Percentiles rank a stretch among this genome's conserved stretches.
Conservation (phyloP, 2,113 vertebrate species). For the Oryzias woworae region DNA sequence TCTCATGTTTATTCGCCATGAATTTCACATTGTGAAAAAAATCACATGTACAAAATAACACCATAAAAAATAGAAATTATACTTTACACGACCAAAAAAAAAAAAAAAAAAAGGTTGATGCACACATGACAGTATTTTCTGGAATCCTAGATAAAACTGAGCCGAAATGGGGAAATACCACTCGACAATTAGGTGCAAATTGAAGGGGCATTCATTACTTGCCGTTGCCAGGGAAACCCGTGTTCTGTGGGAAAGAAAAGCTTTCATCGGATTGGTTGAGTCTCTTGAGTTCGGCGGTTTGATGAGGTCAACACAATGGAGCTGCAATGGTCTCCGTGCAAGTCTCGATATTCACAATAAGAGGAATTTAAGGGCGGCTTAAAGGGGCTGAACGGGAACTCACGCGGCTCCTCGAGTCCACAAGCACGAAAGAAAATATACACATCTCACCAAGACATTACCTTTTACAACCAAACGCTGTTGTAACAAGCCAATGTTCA, state of each 20-base stretch:
- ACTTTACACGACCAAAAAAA: constrained; percentile 79
- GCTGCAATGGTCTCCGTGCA: constrained; percentile 50
- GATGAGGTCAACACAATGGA: constrained; percentile 75
- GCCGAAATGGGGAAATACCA: constrained; percentile 73
- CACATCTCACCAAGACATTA: constrained; percentile 42
- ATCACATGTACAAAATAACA: constrained; percentile 90
- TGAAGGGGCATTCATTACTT: constrained; percentile 86
- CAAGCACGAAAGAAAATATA: constrained; percentile 22
- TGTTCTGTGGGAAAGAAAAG: constrained; percentile 79
- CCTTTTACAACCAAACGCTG: constrained; percentile 51
- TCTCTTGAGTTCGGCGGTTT: constrained; percentile 73
- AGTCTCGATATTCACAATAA: constrained; percentile 73
- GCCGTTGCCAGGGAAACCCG: constrained; percentile 85
- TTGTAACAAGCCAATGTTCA: constrained; percentile 49
- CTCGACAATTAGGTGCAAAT: constrained; percentile 82
- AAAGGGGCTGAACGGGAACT: constrained; percentile 26
- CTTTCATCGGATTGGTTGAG: constrained; percentile 81
- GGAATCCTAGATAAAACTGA: constrained; percentile 41
- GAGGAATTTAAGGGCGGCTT: constrained; percentile 30
- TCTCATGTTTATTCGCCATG: constrained; percentile 97
- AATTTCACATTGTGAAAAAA: constrained; percentile 97
- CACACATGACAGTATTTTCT: constrained; percentile 73
- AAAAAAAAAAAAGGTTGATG: constrained; percentile 67
- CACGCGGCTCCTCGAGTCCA: constrained; percentile 9
- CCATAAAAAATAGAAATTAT: constrained; percentile 77